Percentiles rank a stretch among this genome's conserved stretches.
Conservation (phyloP, 2,797 vertebrate species). For the Hypotaenidia okinawae region DNA sequence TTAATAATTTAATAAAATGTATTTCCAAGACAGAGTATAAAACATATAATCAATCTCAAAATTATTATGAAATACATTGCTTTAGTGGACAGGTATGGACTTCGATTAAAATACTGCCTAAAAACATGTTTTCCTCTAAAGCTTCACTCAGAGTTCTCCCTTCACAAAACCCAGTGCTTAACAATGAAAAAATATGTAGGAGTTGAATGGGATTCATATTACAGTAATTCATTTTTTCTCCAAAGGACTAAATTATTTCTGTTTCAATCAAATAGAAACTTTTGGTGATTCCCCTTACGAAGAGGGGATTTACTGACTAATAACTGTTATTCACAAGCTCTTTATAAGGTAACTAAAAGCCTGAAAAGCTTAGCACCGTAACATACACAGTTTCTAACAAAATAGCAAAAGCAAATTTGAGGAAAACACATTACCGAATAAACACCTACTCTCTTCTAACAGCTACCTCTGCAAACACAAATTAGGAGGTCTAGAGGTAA, state of each 20-base stretch:
- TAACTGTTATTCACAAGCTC: background rate
- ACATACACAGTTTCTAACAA: background rate
- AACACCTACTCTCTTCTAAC: background rate
- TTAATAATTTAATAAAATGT: background rate
- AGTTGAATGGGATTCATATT: background rate
- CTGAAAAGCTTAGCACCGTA: background rate
- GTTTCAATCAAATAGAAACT: background rate
- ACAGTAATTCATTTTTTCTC: background rate
- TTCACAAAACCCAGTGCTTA: background rate
- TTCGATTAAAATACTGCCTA: background rate
- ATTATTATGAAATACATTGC: background rate
- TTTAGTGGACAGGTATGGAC: background rate
- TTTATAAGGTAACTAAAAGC: background rate
- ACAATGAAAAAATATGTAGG: background rate
- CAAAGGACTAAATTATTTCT: background rate
- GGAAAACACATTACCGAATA: background rate
- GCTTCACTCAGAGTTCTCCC: background rate
- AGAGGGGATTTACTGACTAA: constrained; percentile 20
- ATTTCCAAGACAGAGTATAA: background rate
- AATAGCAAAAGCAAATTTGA: background rate
- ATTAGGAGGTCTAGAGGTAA: background rate
- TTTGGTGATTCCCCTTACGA: background rate
- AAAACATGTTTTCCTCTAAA: background rate
- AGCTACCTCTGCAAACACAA: background rate
- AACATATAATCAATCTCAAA: background rate